phyloP scores from a whole-genome alignment of 1,140 invertebrate genomes.

The Lysiphlebus fabarum region DNA sequence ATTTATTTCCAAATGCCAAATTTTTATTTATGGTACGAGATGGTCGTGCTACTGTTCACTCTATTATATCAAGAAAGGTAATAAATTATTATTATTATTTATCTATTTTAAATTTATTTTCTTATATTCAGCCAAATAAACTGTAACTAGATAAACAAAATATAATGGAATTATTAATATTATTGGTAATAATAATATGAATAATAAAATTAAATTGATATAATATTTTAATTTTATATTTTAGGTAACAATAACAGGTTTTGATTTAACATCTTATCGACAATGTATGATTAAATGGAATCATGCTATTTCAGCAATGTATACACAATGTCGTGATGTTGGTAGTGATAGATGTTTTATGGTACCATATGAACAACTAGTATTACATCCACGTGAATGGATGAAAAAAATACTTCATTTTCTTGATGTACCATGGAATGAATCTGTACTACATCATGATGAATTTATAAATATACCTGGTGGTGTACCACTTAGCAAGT shows the following conservation, averaged over 20 bases:
- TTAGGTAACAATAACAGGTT: constrained; percentile 95
- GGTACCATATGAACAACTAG: constrained; percentile 95
- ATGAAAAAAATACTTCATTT: constrained; percentile 89
- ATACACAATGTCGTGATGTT: constrained; percentile 86
- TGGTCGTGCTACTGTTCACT: constrained; percentile 95
- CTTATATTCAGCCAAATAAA: no score
- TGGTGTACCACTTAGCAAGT: constrained; percentile 91
- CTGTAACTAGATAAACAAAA: no score
- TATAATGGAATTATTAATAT: no score
- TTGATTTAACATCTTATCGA: constrained; percentile 89
- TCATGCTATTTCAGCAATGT: constrained; percentile 90
- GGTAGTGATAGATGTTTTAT: constrained; percentile 82
- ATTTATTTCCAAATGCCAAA: constrained; percentile 82
- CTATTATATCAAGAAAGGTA: constrained; percentile 92
- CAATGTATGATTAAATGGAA: constrained; percentile 97
- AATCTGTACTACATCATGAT: constrained; percentile 95
- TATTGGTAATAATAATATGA: no score
- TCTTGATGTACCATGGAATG: constrained; percentile 91
- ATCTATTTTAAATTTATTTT: no score
- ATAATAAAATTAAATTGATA: no score
- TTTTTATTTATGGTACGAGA: constrained; percentile 98
- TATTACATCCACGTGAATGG: constrained; percentile 86
- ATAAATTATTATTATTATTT: neutral
- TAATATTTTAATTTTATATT: no score
- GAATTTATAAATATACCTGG: constrained; percentile 94